phyloP scores from a whole-genome alignment of 1,140 invertebrate species.

The Heliconius congener region DNA sequence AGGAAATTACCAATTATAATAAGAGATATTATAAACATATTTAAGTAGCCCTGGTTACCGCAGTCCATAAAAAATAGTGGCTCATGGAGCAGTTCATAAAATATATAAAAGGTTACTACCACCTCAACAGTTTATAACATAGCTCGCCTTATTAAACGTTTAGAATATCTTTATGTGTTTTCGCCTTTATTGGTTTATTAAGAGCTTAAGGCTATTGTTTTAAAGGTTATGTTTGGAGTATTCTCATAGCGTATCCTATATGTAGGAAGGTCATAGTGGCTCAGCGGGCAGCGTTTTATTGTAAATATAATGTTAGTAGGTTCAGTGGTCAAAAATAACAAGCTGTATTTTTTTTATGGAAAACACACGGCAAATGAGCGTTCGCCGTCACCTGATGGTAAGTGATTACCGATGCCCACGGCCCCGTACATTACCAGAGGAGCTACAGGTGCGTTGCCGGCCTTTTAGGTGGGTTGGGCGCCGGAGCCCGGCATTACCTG shows the following conservation, averaged over 20 bases:
- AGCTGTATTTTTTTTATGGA: too few relatives aligned
- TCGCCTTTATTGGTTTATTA: constrained; percentile 27
- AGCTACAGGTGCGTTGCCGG: too few relatives aligned
- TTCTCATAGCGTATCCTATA: neutral
- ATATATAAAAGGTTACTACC: constrained; percentile 19
- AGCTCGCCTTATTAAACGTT: constrained; percentile 29
- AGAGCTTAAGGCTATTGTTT: constrained; percentile 9
- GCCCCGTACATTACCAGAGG: too few relatives aligned
- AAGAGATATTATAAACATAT: constrained; percentile 16
- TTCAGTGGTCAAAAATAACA: too few relatives aligned
- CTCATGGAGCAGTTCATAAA: constrained; percentile 26
- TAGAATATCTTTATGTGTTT: constrained; percentile 18
- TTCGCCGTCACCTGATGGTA: too few relatives aligned
- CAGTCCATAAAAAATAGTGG: constrained; percentile 22
- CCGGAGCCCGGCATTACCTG: too few relatives aligned
- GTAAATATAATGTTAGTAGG: too few relatives aligned
- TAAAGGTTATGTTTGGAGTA: neutral
- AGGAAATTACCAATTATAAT: neutral
- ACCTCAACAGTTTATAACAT: constrained; percentile 34
- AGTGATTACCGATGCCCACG: too few relatives aligned
- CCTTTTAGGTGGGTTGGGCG: too few relatives aligned
- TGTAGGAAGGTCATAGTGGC: neutral
- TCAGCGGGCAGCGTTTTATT: too few relatives aligned
- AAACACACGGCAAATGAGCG: too few relatives aligned
- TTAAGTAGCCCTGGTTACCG: neutral